A percentile compares a stretch with the other conserved stretches of the same genome.
Evolutionary conservation across 1,140 invertebrate genomes (phyloP).

Genomic region (Panagrolaimus sp.): DNA sequence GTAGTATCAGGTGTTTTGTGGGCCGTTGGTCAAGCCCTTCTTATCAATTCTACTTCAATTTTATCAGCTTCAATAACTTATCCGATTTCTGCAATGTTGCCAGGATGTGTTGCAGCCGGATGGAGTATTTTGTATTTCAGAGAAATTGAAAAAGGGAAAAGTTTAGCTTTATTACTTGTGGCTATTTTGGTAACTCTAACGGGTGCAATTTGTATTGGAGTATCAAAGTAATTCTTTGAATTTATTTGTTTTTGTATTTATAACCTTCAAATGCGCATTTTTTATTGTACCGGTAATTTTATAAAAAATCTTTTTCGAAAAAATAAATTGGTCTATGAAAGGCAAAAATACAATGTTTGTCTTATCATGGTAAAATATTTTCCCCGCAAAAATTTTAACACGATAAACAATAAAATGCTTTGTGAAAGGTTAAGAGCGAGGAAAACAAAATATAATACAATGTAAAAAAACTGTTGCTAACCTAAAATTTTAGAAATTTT

Average conservation of each 20-base stretch:
- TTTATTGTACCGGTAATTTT: too few species aligned
- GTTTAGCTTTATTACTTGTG: not conserved
- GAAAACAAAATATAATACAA: too few species aligned
- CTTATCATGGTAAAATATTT: too few species aligned
- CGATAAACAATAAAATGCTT: too few species aligned
- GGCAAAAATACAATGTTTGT: too few species aligned
- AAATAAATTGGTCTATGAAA: too few species aligned
- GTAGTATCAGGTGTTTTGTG: not conserved
- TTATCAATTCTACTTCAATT: not conserved
- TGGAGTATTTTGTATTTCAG: conserved; percentile 5
- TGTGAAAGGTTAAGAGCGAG: too few species aligned
- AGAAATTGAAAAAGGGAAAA: not conserved
- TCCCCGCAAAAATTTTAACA: too few species aligned
- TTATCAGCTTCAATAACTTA: conserved; percentile 13
- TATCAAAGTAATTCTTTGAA: not conserved
- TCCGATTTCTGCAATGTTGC: conserved; percentile 7
- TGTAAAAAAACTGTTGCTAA: too few species aligned
- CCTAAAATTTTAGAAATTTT: too few species aligned
- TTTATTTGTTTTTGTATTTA: conserved; percentile 2
- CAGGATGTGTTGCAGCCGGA: not conserved
- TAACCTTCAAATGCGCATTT: not conserved
- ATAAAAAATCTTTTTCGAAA: too few species aligned
- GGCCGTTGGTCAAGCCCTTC: not conserved
- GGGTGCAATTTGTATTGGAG: conserved; percentile 6
- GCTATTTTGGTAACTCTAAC: not conserved